Percentiles rank a stretch among this genome's conserved stretches.
These are phyloP conservation scores for Sebastes nivosus DNA, from an alignment of 2,797 vertebrate species.

Conservation along the genomic window DNA sequence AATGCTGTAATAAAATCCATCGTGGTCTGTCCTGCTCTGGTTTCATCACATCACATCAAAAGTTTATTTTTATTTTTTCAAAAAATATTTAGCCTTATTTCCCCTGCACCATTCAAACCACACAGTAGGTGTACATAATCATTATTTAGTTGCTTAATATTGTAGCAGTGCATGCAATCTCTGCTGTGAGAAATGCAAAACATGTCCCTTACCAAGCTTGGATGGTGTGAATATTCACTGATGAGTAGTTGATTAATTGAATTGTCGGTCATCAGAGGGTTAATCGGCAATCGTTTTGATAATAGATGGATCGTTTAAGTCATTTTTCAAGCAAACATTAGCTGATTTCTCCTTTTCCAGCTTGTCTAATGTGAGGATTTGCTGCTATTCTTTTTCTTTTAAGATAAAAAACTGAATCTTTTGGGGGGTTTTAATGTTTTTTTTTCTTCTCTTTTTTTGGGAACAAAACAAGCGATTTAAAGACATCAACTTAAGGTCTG, in stretches of 20 bases:
- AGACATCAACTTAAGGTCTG: background rate
- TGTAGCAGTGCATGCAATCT: too few relatives aligned
- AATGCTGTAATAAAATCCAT: too few relatives aligned
- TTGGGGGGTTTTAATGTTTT: background rate
- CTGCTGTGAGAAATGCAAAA: too few relatives aligned
- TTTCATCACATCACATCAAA: too few relatives aligned
- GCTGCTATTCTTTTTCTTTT: background rate
- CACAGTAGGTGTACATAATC: too few relatives aligned
- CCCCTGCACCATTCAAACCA: accelerated
- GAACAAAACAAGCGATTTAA: background rate
- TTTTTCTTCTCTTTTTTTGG: background rate
- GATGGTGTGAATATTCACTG: too few relatives aligned
- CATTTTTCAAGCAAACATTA: background rate
- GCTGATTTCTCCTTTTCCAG: accelerated
- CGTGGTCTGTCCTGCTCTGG: too few relatives aligned
- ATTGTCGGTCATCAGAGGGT: background rate
- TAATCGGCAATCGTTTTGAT: background rate
- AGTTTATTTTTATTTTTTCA: too few relatives aligned
- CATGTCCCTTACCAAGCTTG: too few relatives aligned
- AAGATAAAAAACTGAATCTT: background rate
- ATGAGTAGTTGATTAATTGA: too few relatives aligned
- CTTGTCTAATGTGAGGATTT: background rate
- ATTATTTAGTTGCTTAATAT: too few relatives aligned
- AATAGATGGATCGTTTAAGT: background rate
- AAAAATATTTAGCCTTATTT: too few relatives aligned